These are phyloP conservation scores for Phyllotis vaccarum DNA, from an alignment of 2,797 vertebrate genomes.

Conservation along the genomic window DNA sequence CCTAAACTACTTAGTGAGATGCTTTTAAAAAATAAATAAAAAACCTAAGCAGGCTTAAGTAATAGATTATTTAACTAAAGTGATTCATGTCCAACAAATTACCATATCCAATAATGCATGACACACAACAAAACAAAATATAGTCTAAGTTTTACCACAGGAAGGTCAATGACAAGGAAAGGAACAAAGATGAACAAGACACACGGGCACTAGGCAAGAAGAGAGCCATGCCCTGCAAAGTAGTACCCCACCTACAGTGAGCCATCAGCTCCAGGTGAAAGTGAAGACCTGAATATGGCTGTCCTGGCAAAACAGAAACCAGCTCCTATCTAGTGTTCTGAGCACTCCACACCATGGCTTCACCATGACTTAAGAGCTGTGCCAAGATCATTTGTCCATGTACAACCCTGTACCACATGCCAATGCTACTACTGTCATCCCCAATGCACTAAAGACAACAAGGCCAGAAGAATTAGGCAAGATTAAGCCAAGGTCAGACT, in stretches of 20 bases:
- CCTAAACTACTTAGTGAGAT: neutral
- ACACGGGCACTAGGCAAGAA: neutral
- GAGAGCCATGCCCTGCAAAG: neutral
- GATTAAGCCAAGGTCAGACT: neutral
- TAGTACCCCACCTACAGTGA: neutral
- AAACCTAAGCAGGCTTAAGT: neutral
- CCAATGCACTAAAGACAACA: neutral
- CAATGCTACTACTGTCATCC: neutral
- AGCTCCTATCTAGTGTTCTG: neutral
- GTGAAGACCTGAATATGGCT: neutral
- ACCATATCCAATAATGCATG: neutral
- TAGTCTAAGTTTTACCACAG: neutral
- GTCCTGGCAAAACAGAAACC: neutral
- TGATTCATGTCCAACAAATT: neutral
- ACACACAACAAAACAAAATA: neutral
- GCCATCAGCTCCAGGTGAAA: neutral
- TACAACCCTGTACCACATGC: neutral
- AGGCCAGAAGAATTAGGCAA: constrained; percentile 17
- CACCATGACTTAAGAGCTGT: neutral
- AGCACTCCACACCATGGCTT: neutral
- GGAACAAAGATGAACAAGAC: neutral
- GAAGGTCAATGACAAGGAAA: neutral
- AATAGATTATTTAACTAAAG: neutral
- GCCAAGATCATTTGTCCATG: neutral
- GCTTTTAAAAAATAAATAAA: neutral